Conservation (phyloP, 2,797 vertebrate genomes). For the Sarcophilus harrisii region DNA sequence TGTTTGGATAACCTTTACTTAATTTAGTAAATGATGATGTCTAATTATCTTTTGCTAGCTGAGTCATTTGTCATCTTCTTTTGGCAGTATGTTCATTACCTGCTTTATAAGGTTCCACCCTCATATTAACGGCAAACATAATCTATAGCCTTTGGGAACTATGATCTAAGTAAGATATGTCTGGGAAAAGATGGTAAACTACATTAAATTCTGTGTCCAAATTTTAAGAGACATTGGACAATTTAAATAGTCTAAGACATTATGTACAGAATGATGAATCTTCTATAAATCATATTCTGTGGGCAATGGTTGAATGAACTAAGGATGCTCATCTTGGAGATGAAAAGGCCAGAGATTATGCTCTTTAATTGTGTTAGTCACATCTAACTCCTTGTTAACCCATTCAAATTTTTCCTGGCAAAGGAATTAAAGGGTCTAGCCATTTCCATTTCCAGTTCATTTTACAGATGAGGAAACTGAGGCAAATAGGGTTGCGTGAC, state of each 20-base stretch:
- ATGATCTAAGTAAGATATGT: neutral
- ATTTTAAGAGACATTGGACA: neutral
- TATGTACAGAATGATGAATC: neutral
- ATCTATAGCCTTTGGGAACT: neutral
- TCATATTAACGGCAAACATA: neutral
- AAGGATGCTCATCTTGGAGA: neutral
- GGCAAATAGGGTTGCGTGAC: too few relatives aligned
- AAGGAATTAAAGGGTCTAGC: too few relatives aligned
- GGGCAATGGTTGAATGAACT: neutral
- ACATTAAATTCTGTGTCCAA: neutral
- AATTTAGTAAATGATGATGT: neutral
- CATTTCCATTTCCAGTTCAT: too few relatives aligned
- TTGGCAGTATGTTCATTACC: neutral
- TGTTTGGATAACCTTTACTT: conserved; percentile 27
- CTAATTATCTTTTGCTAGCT: neutral
- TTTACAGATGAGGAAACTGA: too few relatives aligned
- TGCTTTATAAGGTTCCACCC: neutral
- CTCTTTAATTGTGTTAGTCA: too few relatives aligned
- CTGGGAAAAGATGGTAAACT: neutral
- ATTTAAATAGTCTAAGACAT: neutral
- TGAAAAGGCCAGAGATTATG: too few relatives aligned
- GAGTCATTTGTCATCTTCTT: neutral
- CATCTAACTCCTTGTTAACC: too few relatives aligned
- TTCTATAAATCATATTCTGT: neutral
- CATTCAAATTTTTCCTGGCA: too few relatives aligned